Conservation (phyloP, 2,797 vertebrate genomes). For the Menidia menidia region DNA sequence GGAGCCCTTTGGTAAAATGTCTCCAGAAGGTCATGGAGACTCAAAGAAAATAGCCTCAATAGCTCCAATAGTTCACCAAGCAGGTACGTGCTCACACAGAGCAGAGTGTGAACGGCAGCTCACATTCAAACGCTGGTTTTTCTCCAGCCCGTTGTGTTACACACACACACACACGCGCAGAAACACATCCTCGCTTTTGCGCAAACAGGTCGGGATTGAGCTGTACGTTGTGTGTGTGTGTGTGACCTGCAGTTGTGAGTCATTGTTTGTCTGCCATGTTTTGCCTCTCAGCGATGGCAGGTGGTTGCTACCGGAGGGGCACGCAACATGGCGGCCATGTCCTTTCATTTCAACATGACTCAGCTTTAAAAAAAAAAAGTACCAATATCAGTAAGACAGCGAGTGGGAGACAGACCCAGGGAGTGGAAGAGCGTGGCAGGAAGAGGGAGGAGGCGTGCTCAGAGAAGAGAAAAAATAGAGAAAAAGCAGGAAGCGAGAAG, state of each 20-base stretch:
- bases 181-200: slow-evolving; percentile 19
- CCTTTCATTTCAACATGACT: slow-evolving; percentile 65
- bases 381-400: slow-evolving; percentile 47
- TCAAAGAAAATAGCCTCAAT: slow-evolving; percentile 57
- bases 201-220: slow-evolving; percentile 14
- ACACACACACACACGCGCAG: slow-evolving; percentile 6
- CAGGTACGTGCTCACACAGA: slow-evolving; percentile 23
- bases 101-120: not conserved
- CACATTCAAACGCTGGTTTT: slow-evolving; percentile 5
- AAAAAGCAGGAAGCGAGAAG: slow-evolving; percentile 39
- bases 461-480: slow-evolving; percentile 59
- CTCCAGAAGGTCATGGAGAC: slow-evolving; percentile 75
- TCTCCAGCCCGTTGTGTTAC: slow-evolving; percentile 16
- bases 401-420: slow-evolving; percentile 53
- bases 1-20: slow-evolving; percentile 77
- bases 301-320: slow-evolving; percentile 60
- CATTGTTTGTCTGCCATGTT: slow-evolving; percentile 47
- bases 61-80: slow-evolving; percentile 54
- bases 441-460: slow-evolving; percentile 46
- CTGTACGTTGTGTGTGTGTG: not conserved
- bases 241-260: slow-evolving; percentile 27
- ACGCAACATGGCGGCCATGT: slow-evolving; percentile 64
- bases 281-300: slow-evolving; percentile 34
- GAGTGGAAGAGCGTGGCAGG: slow-evolving; percentile 46
- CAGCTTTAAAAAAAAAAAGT: slow-evolving; percentile 65